Conservation (phyloP, 2,888 invertebrate species). For the Scaptomyza flava region DNA sequence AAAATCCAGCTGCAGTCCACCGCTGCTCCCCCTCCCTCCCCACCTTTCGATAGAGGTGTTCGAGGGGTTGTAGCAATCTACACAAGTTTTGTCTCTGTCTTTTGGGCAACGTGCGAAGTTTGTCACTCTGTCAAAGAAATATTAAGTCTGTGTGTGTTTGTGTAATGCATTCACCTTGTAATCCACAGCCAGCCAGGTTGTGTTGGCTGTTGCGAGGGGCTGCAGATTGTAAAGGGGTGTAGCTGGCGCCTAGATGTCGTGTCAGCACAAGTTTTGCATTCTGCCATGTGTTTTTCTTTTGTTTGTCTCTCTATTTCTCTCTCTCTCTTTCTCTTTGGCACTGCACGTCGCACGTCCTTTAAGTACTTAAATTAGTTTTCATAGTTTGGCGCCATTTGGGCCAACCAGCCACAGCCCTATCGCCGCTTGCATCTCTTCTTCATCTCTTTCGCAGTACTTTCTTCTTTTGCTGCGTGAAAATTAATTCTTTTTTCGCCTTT, state of each 20-base stretch:
- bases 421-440: background rate
- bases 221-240: constrained; percentile 3
- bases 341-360: constrained; percentile 33
- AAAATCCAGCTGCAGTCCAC: constrained; percentile 42
- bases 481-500: constrained; percentile 56
- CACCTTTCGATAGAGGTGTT: background rate
- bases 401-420: constrained; percentile 6
- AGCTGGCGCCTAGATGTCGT: constrained; percentile 51
- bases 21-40: background rate
- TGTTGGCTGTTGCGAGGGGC: background rate
- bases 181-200: constrained; percentile 47
- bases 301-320: constrained; percentile 6
- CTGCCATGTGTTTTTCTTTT: constrained; percentile 65
- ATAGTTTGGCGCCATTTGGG: constrained; percentile 64
- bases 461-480: constrained; percentile 53
- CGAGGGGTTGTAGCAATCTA: constrained; percentile 52
- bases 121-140: constrained; percentile 72
- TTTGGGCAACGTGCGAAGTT: constrained; percentile 73
- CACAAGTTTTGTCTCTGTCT: constrained; percentile 62
- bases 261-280: constrained; percentile 77
- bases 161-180: constrained; percentile 54
- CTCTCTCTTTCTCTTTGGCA: background rate
- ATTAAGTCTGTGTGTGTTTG: constrained; percentile 46
- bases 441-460: constrained; percentile 13
- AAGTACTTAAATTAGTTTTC: constrained; percentile 76